Conservation (phyloP, 2,888 invertebrate genomes). For the Apamea sordens region DNA sequence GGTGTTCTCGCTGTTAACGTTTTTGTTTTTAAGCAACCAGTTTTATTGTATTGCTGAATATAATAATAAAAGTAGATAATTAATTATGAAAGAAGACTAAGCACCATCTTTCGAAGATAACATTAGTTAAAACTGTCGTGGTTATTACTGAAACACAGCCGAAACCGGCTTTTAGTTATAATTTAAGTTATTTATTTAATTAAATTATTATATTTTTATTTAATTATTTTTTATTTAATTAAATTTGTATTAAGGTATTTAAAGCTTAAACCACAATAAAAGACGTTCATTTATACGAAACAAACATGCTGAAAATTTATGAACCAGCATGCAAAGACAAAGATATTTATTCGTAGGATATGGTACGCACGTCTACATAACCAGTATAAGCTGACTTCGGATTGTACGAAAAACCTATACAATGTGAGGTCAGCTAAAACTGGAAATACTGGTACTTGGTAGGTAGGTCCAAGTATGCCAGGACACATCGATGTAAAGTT, state of each 20-base stretch:
- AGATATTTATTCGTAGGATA: too few relatives aligned
- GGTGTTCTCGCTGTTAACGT: conserved; percentile 77
- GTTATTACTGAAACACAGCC: not conserved
- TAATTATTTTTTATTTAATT: too few relatives aligned
- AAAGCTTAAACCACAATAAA: not conserved
- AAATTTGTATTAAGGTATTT: too few relatives aligned
- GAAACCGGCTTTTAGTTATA: not conserved
- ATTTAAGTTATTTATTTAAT: not conserved
- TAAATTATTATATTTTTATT: too few relatives aligned
- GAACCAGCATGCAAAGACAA: too few relatives aligned
- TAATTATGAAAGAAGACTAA: not conserved
- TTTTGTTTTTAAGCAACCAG: conserved; percentile 70
- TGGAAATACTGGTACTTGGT: too few relatives aligned
- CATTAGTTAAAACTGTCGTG: not conserved
- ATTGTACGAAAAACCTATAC: too few relatives aligned
- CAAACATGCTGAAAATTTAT: too few relatives aligned
- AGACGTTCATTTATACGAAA: not conserved
- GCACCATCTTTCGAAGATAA: not conserved
- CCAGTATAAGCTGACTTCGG: too few relatives aligned
- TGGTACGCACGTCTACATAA: too few relatives aligned
- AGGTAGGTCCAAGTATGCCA: not conserved
- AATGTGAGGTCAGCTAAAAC: too few relatives aligned
- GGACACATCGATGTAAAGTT: not conserved
- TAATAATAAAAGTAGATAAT: conserved; percentile 3
- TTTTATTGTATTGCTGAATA: conserved; percentile 65